Conservation (phyloP, 1,140 invertebrate species). For the Drosophila bifasciata region DNA sequence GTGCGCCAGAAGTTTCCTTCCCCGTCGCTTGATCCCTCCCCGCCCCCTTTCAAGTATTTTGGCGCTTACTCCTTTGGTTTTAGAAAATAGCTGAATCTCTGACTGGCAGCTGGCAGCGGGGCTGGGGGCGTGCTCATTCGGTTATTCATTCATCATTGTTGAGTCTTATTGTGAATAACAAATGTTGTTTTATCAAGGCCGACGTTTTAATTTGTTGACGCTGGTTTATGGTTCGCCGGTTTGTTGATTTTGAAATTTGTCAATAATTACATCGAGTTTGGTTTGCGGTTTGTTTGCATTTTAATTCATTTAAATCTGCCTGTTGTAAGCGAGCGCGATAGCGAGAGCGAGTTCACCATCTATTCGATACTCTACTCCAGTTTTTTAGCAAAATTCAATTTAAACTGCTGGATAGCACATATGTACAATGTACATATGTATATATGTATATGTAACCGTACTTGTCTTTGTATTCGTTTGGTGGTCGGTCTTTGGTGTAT, state of each 20-base stretch:
- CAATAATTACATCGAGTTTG: conserved; percentile 61
- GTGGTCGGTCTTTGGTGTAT: background rate
- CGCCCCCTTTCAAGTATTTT: background rate
- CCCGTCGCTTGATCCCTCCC: background rate
- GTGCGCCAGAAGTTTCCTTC: conserved; percentile 2
- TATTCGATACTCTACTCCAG: background rate
- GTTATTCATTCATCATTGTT: conserved; percentile 64
- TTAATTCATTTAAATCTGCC: conserved; percentile 36
- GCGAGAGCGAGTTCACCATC: background rate
- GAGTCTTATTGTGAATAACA: conserved; percentile 63
- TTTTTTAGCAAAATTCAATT: background rate
- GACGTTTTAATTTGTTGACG: conserved; percentile 71
- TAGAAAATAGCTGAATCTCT: conserved; percentile 4
- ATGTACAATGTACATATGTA: background rate
- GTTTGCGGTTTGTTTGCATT: conserved; percentile 57
- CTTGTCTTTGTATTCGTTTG: background rate
- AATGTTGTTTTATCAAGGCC: conserved; percentile 63
- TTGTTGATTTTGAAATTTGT: conserved; percentile 72
- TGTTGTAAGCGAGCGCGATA: background rate
- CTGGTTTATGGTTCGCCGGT: conserved; percentile 61
- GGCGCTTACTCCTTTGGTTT: conserved; percentile 27
- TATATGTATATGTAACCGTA: background rate
- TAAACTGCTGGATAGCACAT: too few species aligned
- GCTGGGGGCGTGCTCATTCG: background rate
- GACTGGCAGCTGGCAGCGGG: background rate